Percentiles rank a stretch among this genome's conserved stretches.
Conservation (phyloP, 2,888 invertebrate species). For the Dusona sp. region DNA sequence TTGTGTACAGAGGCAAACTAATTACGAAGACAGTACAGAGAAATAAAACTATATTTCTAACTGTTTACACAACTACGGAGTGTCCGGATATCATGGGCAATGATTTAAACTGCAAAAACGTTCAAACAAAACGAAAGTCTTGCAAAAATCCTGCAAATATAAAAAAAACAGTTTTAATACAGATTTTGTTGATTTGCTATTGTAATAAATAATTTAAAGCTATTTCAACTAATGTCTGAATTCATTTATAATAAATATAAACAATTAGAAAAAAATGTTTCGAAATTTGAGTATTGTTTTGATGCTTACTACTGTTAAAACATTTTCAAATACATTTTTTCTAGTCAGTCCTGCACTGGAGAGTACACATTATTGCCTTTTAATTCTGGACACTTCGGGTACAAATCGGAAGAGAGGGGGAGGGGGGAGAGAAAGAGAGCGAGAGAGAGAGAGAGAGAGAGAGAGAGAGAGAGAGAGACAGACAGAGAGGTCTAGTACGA, state of each 20-base stretch:
- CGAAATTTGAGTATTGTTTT: too few species aligned
- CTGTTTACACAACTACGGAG: neutral
- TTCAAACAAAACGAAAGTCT: neutral
- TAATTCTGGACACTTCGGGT: neutral
- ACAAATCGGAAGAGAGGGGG: constrained; percentile 34
- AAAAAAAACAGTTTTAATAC: neutral
- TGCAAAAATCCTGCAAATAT: neutral
- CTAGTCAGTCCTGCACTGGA: neutral
- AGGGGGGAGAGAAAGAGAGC: constrained; percentile 35
- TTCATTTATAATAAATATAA: neutral
- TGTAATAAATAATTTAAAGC: neutral
- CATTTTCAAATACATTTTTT: neutral
- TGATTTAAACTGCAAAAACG: neutral
- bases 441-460: constrained; percentile 61
- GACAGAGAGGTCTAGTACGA: constrained; percentile 69
- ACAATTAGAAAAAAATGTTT: neutral
- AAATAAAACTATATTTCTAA: neutral
- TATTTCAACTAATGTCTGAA: neutral
- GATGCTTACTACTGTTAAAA: too few species aligned
- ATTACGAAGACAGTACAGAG: constrained; percentile 3
- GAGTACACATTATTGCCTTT: neutral
- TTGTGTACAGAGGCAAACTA: constrained; percentile 11
- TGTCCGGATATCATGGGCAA: neutral
- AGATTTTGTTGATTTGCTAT: neutral
- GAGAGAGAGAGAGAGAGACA: constrained; percentile 65